Evolutionary conservation across 2,888 invertebrate genomes (phyloP).

Genomic region (Synergus gifuensis): DNA sequence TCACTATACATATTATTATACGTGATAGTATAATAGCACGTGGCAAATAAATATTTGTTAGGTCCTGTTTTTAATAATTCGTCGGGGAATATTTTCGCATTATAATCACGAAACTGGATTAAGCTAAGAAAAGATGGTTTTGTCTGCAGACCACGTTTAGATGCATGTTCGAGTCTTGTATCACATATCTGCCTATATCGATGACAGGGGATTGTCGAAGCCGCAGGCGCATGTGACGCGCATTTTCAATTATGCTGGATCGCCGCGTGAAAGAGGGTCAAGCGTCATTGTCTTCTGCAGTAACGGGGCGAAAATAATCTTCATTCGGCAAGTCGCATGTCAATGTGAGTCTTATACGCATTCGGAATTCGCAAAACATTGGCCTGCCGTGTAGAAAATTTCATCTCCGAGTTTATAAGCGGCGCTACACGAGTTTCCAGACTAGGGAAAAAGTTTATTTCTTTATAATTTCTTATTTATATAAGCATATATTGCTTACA

Average conservation of each 20-base stretch:
- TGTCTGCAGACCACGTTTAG: slow-evolving; percentile 26
- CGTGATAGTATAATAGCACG: too few species aligned
- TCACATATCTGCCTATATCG: slow-evolving; percentile 29
- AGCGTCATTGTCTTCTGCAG: slow-evolving; percentile 59
- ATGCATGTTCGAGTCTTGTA: slow-evolving; percentile 13
- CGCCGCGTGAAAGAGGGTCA: slow-evolving; percentile 56
- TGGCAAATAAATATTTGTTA: neutral
- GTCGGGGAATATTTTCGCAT: neutral
- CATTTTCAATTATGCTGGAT: slow-evolving; percentile 48
- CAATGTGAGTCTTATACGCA: slow-evolving; percentile 6
- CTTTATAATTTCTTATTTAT: too few species aligned
- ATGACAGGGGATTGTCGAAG: slow-evolving; percentile 42
- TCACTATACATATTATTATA: too few species aligned
- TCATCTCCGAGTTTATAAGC: neutral
- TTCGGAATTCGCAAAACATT: neutral
- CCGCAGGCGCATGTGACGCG: slow-evolving; percentile 51
- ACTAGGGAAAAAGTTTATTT: too few species aligned
- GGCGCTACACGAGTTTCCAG: too few species aligned
- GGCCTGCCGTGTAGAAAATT: neutral
- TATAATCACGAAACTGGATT: neutral
- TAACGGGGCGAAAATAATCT: slow-evolving; percentile 45
- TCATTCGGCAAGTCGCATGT: neutral
- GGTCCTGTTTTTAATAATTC: neutral
- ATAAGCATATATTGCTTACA: too few species aligned
- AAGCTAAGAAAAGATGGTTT: slow-evolving; percentile 3